phyloP scores from a whole-genome alignment of 92 coral and sea anemone genomes.

The Anthopleura xanthogrammica region DNA sequence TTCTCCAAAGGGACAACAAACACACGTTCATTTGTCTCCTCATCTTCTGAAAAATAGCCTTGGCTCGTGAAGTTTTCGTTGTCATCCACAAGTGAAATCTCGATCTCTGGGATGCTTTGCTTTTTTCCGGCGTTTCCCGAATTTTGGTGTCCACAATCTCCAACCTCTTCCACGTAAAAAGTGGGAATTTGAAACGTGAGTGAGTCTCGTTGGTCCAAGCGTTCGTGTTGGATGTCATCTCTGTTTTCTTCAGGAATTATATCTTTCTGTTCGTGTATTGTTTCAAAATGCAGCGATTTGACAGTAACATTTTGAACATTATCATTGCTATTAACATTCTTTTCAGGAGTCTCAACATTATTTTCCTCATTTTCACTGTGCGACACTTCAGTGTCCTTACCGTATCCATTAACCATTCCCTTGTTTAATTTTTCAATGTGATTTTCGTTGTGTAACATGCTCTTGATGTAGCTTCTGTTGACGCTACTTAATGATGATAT shows the following conservation, averaged over 20 bases:
- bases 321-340: neutral
- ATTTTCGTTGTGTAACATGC: slow-evolving; percentile 5
- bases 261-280: neutral
- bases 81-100: slow-evolving; percentile 64
- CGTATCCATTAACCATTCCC: neutral
- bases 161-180: slow-evolving; percentile 52
- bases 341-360: neutral
- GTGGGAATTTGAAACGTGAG: slow-evolving; percentile 47
- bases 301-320: neutral
- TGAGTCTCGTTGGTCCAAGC: neutral
- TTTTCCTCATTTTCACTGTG: slow-evolving; percentile 2
- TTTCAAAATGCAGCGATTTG: neutral
- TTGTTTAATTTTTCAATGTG: neutral
- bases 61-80: slow-evolving; percentile 27
- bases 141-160: neutral
- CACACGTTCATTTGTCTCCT: slow-evolving; percentile 27
- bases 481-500: slow-evolving; percentile 8
- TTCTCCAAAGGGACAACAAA: slow-evolving; percentile 43
- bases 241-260: neutral
- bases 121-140: slow-evolving; percentile 20
- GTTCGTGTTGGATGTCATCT: neutral
- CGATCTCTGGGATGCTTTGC: slow-evolving; percentile 50
- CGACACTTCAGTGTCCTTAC: neutral
- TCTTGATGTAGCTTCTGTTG: slow-evolving; percentile 10
- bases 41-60: slow-evolving; percentile 25